Evolutionary conservation across 2,888 invertebrate species (phyloP), one percentile per base, ranked within the genome.

Genomic region (Sphaerophoria rueppellii): DNA sequence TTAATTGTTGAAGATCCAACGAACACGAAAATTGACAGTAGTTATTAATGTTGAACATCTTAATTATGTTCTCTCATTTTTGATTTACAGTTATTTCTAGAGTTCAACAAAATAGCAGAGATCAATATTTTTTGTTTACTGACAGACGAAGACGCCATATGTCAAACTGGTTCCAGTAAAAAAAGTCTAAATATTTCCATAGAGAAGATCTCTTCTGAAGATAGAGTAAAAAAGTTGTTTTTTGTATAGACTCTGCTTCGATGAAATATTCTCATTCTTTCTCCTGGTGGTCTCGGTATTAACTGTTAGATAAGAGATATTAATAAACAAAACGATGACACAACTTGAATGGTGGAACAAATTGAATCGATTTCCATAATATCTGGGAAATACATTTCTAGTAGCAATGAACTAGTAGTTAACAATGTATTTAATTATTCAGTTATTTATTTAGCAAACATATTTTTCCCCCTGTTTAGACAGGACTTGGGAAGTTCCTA

Each of bases 241-340:
- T 43, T 7, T 43, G 12, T 43, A 7, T 12, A 43, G 12, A 43
- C 9, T 43, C 9, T 43, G 12, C 12, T 43, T 11, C 6, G 16
- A 50, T 16, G 0, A 50, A 14, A 16, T 16, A 14, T 16, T 50
- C 16, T 50, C 24, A 24, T 6, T 12, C n/a, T 50, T 50, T 16
- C 50, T 4, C 9, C 12, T 9, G 9, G 16, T 6, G 50, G 4
- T 9, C 6, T 50, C 5, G 14, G 16, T 4, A 16, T 12, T 6
- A 50, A 16, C 9, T 50, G 50, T 50, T 50, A 50, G 50, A 50
- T 50, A 50, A 50, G 24, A 50, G 6, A 50, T 24, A 50, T 50
- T 50, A 16, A 50, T 50, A 50, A 16, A 50, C 1, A 50, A 16
- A 16, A n/a, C 7, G 7, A 50, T 24, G 50, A 50, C 50, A 50